A percentile compares a stretch with the other conserved stretches of the same genome.
Conservation (phyloP, 2,113 vertebrate species). For the Sinocyclocheilus anshuiensis region DNA sequence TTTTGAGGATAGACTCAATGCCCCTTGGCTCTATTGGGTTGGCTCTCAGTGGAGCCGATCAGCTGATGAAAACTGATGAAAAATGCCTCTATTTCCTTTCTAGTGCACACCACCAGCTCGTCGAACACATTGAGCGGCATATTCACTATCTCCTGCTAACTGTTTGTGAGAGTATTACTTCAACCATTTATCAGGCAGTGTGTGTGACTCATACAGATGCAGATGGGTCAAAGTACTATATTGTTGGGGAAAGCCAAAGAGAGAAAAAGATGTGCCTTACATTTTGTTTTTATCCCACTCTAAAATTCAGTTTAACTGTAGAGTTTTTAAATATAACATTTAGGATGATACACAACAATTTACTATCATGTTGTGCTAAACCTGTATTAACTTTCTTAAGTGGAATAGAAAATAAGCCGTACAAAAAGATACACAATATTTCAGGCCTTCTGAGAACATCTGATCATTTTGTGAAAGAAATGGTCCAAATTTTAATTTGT, state of each 20-base stretch:
- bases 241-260: background rate
- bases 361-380: background rate
- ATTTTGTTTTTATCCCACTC: background rate
- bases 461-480: background rate
- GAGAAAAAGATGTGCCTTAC: background rate
- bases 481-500: background rate
- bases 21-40: slow-evolving; percentile 16
- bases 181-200: slow-evolving; percentile 1
- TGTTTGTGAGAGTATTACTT: slow-evolving; percentile 20
- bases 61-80: slow-evolving; percentile 17
- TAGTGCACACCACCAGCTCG: background rate
- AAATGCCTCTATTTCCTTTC: slow-evolving; percentile 30
- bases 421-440: background rate
- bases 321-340: background rate
- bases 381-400: background rate
- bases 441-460: background rate
- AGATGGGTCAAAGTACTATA: background rate
- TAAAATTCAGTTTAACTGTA: background rate
- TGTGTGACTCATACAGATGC: slow-evolving; percentile 11
- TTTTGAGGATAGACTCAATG: slow-evolving; percentile 1
- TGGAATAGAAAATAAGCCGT: background rate
- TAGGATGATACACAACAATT: background rate
- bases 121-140: slow-evolving; percentile 27
- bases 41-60: slow-evolving; percentile 9
- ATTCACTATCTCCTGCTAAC: slow-evolving; percentile 26